Evolutionary conservation across 2,113 vertebrate genomes (phyloP).

Genomic region (Pongo abelii): DNA sequence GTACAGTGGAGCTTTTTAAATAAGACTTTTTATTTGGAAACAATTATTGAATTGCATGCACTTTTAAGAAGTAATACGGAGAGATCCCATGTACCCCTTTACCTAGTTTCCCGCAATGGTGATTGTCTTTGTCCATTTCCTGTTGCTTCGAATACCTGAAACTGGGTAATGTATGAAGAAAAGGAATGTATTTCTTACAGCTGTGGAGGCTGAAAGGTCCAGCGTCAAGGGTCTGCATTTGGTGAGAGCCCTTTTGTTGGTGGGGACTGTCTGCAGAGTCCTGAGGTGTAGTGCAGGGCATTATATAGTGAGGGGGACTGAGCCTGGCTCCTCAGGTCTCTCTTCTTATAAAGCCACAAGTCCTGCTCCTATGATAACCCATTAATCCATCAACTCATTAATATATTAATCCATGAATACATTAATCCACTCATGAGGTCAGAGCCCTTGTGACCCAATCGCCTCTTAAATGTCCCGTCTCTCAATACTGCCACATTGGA

Average conservation of each 20-base stretch:
- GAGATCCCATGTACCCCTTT: background rate
- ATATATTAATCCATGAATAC: background rate
- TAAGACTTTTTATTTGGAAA: background rate
- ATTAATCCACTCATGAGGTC: background rate
- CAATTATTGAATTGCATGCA: background rate
- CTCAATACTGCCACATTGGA: background rate
- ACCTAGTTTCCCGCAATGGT: fast-evolving
- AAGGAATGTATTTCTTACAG: background rate
- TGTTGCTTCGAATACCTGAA: background rate
- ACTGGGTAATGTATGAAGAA: background rate
- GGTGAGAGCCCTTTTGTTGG: background rate
- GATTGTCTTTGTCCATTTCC: background rate
- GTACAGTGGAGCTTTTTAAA: background rate
- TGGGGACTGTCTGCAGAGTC: background rate
- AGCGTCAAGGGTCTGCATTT: background rate
- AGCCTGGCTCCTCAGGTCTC: background rate
- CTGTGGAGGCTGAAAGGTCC: background rate
- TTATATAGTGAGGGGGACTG: background rate
- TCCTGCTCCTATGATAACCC: background rate
- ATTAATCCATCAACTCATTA: background rate
- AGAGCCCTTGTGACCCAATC: background rate
- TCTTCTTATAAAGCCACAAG: background rate
- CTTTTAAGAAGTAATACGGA: background rate
- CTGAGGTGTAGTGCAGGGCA: background rate
- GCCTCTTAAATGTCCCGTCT: background rate